Percentiles rank a stretch among this genome's conserved stretches.
Evolutionary conservation across 53 echinoderm and acorn worm genomes (phyloP).

Genomic region (Echinometra lucunter): DNA sequence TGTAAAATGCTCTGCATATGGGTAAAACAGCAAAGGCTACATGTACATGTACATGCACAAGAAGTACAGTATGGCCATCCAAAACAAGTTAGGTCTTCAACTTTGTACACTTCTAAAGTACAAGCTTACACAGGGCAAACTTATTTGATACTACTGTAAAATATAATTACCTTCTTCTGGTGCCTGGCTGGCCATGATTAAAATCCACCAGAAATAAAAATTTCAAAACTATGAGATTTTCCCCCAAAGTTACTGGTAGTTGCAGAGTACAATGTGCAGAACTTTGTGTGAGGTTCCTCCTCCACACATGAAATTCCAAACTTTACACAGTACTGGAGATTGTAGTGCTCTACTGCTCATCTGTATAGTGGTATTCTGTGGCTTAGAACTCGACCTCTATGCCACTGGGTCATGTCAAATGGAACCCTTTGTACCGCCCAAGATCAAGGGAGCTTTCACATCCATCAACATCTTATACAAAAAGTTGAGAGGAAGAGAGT

Average conservation of each 20-base stretch:
- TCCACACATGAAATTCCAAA: conserved; percentile 26
- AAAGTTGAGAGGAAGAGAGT: background rate
- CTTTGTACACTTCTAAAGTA: background rate
- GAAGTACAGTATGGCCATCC: too few relatives aligned
- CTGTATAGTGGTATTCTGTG: conserved; percentile 27
- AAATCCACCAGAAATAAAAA: background rate
- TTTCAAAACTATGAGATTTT: background rate
- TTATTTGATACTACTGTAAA: background rate
- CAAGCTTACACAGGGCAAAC: background rate
- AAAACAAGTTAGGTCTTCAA: too few relatives aligned
- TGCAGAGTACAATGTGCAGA: background rate
- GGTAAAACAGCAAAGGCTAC: background rate
- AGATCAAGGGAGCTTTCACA: background rate
- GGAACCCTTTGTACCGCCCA: conserved; percentile 27
- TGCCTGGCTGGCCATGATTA: background rate
- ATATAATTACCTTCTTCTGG: background rate
- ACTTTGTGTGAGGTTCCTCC: background rate
- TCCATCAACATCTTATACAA: background rate
- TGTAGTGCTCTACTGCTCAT: conserved; percentile 31
- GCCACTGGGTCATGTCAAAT: conserved; percentile 37
- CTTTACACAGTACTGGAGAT: background rate
- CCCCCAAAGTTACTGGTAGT: background rate
- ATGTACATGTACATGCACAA: background rate
- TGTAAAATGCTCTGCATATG: background rate
- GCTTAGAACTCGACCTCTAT: conserved; percentile 39